phyloP scores from a whole-genome alignment of 2,113 vertebrate genomes.

The Phyllostomus hastatus region DNA sequence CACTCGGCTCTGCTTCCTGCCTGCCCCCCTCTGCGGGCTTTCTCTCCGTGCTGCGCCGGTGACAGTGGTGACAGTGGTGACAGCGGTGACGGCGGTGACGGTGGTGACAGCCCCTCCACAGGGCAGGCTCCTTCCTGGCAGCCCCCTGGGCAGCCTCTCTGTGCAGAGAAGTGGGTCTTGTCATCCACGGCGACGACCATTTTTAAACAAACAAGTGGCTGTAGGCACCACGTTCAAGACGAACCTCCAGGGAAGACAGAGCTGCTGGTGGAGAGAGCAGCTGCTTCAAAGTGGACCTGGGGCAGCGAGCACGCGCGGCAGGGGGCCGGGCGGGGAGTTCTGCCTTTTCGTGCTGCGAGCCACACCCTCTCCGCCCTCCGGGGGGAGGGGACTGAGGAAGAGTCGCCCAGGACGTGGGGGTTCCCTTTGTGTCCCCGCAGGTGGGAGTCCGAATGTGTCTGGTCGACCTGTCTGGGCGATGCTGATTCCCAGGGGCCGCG shows the following conservation, averaged over 20 bases:
- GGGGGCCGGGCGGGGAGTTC: accelerated
- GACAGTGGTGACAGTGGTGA: background rate
- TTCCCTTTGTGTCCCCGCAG: background rate
- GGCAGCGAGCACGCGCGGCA: accelerated
- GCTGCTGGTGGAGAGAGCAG: background rate
- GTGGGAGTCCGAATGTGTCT: background rate
- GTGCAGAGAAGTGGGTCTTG: background rate
- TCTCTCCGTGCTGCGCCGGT: accelerated
- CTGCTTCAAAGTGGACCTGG: accelerated
- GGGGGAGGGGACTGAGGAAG: no score
- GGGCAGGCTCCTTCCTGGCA: background rate
- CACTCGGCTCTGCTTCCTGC: accelerated
- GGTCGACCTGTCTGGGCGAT: accelerated
- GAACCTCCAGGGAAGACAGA: background rate
- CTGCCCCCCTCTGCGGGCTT: background rate
- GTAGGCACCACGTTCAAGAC: background rate
- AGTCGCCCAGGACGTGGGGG: accelerated
- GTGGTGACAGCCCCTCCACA: background rate
- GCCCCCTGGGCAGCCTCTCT: accelerated
- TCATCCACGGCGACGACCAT: background rate
- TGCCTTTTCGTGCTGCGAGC: accelerated
- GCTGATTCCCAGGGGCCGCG: background rate
- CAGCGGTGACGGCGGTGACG: background rate
- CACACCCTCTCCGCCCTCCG: accelerated
- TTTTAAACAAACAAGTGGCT: background rate